Base-by-base conservation (phyloP, 2,888 invertebrate genomes). In the Polydesmus complanatus region DNA sequence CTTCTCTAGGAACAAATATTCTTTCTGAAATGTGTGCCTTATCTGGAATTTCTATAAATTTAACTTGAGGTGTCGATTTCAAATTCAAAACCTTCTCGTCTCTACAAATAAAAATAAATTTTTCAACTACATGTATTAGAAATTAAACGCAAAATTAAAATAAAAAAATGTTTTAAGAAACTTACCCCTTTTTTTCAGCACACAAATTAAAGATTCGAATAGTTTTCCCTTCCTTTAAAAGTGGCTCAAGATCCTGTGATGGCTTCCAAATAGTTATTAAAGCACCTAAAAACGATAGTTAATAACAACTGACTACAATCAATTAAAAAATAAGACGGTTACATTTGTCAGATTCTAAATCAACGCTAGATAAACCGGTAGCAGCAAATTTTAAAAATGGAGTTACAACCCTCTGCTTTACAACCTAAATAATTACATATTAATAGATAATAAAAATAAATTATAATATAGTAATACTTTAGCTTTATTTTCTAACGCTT, bases 221-320 rank as follows among this genome's bases (percentile, higher is more conserved):
- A 26, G 18, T 21, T 58, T 27, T 48, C 19, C 56, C 56, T 27
- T 56, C 56, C 21, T 56, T 48, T 18, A 56, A 23, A 8, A 56
- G 21, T 14, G 14, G 22, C 21, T 21, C 21, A 14, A 83, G 73
- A 1, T 80, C 80, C 25, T 84, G 83, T 19, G 76, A 77, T 0
- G 85, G 84, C 58, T 81, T 78, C 88, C 88, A 89, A 62, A 88
- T 76, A 5, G 83, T 82, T 66, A 87, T 72, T 68, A 80, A 71
- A 2, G 77, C 78, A 60, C 66, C 71, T 70, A 65, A 3, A 70
- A 70, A 26, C 69, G 69, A 2, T n/a, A n/a, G n/a, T n/a, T n/a
- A n/a, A n/a, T n/a, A n/a, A n/a, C n/a, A n/a, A n/a, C n/a, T n/a
- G n/a, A n/a, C n/a, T n/a, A n/a, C n/a, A n/a, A n/a, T n/a, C n/a